These are phyloP conservation scores for Macroramphosus scolopax DNA, from an alignment of 2,797 vertebrate species.

Conservation along the genomic window DNA sequence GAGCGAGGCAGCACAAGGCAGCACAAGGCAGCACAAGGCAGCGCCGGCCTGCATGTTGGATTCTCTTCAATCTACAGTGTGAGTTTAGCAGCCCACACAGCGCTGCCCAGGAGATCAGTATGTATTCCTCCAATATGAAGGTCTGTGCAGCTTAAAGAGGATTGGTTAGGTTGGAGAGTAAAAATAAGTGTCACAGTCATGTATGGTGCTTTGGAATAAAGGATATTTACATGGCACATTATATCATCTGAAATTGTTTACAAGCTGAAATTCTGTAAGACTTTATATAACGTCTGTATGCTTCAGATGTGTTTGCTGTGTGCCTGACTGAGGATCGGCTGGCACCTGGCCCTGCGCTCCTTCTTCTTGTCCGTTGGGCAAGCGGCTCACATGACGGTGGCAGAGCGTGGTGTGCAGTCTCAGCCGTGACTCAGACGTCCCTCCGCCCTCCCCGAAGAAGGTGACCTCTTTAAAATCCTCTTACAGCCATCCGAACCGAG, in stretches of 20 bases:
- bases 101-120: constrained; percentile 38
- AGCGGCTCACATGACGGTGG: constrained; percentile 47
- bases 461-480: constrained; percentile 72
- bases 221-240: too few relatives aligned
- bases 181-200: constrained; percentile 15
- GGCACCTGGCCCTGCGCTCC: constrained; percentile 32
- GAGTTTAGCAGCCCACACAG: constrained; percentile 60
- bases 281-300: too few relatives aligned
- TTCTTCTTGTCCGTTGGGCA: constrained; percentile 43
- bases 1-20: not conserved
- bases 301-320: too few relatives aligned
- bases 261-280: too few relatives aligned
- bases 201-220: not conserved
- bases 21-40: constrained; percentile 31
- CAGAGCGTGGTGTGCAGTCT: constrained; percentile 49
- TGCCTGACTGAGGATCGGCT: too few relatives aligned
- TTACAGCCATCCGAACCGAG: constrained; percentile 53
- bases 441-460: constrained; percentile 52
- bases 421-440: constrained; percentile 64
- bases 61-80: constrained; percentile 47
- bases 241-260: too few relatives aligned
- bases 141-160: constrained; percentile 41
- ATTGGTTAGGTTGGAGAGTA: constrained; percentile 12
- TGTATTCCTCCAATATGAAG: constrained; percentile 37
- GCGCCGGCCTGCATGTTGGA: constrained; percentile 40